phyloP scores from a whole-genome alignment of 2,888 invertebrate genomes.

The Rosalia funebris region DNA sequence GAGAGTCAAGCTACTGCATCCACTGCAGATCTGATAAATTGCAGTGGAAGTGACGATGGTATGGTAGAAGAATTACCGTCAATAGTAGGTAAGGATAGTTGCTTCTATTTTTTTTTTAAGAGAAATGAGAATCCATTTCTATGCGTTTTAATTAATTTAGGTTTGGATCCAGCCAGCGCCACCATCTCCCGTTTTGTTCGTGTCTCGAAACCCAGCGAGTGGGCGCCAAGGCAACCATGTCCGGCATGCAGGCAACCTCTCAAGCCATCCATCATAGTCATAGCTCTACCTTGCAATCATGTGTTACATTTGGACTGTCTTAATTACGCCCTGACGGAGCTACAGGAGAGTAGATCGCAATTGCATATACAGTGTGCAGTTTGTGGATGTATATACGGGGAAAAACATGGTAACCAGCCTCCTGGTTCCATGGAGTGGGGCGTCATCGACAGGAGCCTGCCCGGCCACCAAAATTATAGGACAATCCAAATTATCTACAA shows the following conservation, averaged over 20 bases:
- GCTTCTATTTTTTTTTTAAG: too few relatives aligned
- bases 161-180: constrained; percentile 69
- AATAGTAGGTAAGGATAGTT: constrained; percentile 57
- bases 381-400: constrained; percentile 86
- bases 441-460: constrained; percentile 74
- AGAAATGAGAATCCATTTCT: too few relatives aligned
- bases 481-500: constrained; percentile 87
- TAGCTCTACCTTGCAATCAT: constrained; percentile 80
- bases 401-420: constrained; percentile 83
- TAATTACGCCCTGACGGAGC: constrained; percentile 77
- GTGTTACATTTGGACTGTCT: constrained; percentile 84
- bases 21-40: constrained; percentile 60
- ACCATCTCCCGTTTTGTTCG: constrained; percentile 77
- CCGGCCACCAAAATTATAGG: constrained; percentile 74
- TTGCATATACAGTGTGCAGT: constrained; percentile 87
- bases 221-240: constrained; percentile 77
- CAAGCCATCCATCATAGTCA: constrained; percentile 68
- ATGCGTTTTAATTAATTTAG: constrained; percentile 50
- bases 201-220: constrained; percentile 72
- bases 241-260: constrained; percentile 75
- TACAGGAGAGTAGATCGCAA: constrained; percentile 65
- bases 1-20: constrained; percentile 67
- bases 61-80: constrained; percentile 53
- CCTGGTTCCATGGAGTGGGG: constrained; percentile 86
- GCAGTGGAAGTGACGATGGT: constrained; percentile 58